Conservation (phyloP, 2,113 vertebrate genomes). For the Rhinogobius similis region DNA sequence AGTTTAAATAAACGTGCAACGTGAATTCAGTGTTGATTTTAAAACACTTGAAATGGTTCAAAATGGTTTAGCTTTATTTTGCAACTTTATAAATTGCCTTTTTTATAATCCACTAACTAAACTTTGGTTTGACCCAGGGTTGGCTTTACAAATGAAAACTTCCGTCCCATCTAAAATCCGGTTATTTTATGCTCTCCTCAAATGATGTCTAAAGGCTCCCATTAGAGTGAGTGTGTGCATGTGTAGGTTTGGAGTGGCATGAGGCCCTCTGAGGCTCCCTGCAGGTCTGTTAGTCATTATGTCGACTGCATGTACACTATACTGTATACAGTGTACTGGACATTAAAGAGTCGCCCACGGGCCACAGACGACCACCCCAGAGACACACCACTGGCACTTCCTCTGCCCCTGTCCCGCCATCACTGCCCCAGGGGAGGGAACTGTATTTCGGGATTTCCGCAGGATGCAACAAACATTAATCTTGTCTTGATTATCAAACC, state of each 20-base stretch:
- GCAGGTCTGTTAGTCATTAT: constrained; percentile 74
- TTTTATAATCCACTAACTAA: background rate
- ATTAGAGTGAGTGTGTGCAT: constrained; percentile 67
- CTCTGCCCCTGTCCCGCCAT: constrained; percentile 46
- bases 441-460: constrained; percentile 57
- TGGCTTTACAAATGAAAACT: constrained; percentile 5
- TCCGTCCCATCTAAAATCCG: constrained; percentile 27
- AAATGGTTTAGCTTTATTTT: background rate
- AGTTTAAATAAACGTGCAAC: too few relatives aligned
- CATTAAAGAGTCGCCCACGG: constrained; percentile 67
- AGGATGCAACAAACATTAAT: constrained; percentile 51
- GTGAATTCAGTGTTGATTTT: too few relatives aligned
- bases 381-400: constrained; percentile 69
- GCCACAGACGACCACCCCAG: constrained; percentile 69
- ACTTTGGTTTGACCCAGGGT: background rate
- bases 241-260: constrained; percentile 60
- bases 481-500: constrained; percentile 36
- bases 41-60: background rate
- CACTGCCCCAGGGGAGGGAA: constrained; percentile 27
- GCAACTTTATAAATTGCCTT: background rate
- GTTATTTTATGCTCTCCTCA: constrained; percentile 36
- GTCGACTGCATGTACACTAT: constrained; percentile 66
- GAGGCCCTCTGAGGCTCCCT: constrained; percentile 57
- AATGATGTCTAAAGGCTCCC: constrained; percentile 50
- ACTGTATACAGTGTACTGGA: constrained; percentile 68